Evolutionary conservation across 2,888 invertebrate species (phyloP).

Genomic region (Clepsis dumicolana): DNA sequence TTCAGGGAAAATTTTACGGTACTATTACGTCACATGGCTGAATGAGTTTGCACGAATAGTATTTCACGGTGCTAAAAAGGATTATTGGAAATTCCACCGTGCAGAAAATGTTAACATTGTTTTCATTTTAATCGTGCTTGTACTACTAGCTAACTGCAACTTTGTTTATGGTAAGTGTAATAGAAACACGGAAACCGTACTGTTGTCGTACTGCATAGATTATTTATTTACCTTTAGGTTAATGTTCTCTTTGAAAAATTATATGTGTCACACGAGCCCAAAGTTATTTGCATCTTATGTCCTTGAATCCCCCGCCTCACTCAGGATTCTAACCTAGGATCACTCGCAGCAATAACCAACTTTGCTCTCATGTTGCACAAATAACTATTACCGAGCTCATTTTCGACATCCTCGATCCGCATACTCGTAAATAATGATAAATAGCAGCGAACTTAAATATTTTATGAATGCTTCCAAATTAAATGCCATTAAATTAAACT

Average conservation of each 20-base stretch:
- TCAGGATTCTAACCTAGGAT: too few species aligned
- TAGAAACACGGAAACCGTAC: neutral
- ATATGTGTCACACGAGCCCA: too few species aligned
- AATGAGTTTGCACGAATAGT: conserved; percentile 56
- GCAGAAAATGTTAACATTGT: conserved; percentile 53
- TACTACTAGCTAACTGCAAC: conserved; percentile 2
- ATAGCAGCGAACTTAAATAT: neutral
- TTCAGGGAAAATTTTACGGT: conserved; percentile 28
- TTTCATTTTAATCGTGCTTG: conserved; percentile 54
- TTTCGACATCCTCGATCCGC: neutral
- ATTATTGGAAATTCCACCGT: conserved; percentile 64
- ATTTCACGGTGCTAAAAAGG: conserved; percentile 58
- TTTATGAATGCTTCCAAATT: conserved; percentile 3
- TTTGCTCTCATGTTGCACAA: too few species aligned
- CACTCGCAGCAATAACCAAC: too few species aligned
- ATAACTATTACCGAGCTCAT: neutral
- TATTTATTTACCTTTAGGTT: too few species aligned
- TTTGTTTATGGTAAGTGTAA: neutral
- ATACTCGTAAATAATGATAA: neutral
- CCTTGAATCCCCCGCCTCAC: too few species aligned
- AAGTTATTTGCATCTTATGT: too few species aligned
- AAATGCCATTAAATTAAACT: conserved; percentile 24
- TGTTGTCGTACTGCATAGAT: too few species aligned
- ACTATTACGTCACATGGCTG: conserved; percentile 43
- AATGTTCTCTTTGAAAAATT: too few species aligned